These are phyloP conservation scores for Otocyon megalotis DNA, from an alignment of 2,113 vertebrate genomes.

Conservation along the genomic window DNA sequence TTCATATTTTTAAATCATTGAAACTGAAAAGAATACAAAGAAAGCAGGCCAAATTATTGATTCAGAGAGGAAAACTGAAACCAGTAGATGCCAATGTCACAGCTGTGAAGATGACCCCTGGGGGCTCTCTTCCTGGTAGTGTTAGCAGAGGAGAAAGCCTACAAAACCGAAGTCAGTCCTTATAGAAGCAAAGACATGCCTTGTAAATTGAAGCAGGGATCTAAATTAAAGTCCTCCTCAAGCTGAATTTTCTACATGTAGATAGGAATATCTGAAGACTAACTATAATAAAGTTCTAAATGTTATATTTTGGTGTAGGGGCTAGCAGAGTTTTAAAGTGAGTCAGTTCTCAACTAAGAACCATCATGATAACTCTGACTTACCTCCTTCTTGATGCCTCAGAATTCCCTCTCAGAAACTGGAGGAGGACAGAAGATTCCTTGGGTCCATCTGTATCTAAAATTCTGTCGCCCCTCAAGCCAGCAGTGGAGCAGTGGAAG, in stretches of 20 bases:
- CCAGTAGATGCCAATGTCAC: background rate
- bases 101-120: background rate
- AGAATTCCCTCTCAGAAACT: background rate
- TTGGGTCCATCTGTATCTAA: background rate
- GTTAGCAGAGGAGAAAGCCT: background rate
- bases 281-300: background rate
- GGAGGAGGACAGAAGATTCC: background rate
- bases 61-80: background rate
- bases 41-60: background rate
- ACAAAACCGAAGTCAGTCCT: background rate
- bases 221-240: background rate
- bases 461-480: background rate
- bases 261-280: background rate
- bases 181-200: background rate
- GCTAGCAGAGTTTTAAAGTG: background rate
- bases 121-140: background rate
- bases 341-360: background rate
- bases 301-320: background rate
- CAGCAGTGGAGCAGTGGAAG: background rate
- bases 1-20: background rate
- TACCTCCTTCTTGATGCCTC: background rate
- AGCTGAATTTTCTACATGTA: background rate
- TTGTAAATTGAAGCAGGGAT: background rate
- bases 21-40: background rate
- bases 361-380: background rate